Evolutionary conservation across 2,888 invertebrate genomes (phyloP), one percentile per base, ranked within the genome.

Genomic region (Synergus gifuensis): DNA sequence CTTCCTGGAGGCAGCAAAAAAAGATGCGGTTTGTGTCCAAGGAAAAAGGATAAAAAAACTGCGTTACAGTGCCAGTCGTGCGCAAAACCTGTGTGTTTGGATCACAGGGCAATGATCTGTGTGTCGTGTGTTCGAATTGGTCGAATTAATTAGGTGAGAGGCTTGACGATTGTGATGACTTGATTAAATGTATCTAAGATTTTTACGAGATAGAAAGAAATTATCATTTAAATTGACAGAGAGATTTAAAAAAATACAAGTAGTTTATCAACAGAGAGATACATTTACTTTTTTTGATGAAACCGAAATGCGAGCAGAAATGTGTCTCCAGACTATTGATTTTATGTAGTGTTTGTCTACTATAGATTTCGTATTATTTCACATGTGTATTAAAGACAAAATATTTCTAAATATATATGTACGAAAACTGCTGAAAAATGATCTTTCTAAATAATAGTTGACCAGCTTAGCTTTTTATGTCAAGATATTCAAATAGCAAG

Each of bases 31-130:
- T 36, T 69, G 9, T 80, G 80, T 58, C 78, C 78, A 4, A 54
- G 78, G 11, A 76, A 60, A 44, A 69, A 64, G 46, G 78, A 80
- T 63, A 78, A 78, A 36, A 80, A 80, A 46, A 78, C 78, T 49
- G 63, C 64, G 14, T 16, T 76, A 76, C 78, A 73, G 22, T 78
- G 80, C 36, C 73, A 78, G 49, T 78, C 64, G 28, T 80, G 78
- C 16, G 69, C 69, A 16, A 78, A 73, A 44, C 80, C 80, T 18
- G 78, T 78, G n/a, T 80, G 80, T 40, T 49, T 76, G 11, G 80
- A 80, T 58, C 80, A 80, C 63, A 58, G 80, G 12, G 79, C 79
- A 12, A 79, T 79, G 79, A 79, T 79, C 40, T 79, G 79, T 18
- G 64, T 58, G 4, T 77, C 79, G 11, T 79, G 79, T 18, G 79